Percentiles rank a stretch among this genome's conserved stretches.
These are phyloP conservation scores for Megatriorchis doriae DNA, from an alignment of 2,113 vertebrate genomes.

Conservation along the genomic window DNA sequence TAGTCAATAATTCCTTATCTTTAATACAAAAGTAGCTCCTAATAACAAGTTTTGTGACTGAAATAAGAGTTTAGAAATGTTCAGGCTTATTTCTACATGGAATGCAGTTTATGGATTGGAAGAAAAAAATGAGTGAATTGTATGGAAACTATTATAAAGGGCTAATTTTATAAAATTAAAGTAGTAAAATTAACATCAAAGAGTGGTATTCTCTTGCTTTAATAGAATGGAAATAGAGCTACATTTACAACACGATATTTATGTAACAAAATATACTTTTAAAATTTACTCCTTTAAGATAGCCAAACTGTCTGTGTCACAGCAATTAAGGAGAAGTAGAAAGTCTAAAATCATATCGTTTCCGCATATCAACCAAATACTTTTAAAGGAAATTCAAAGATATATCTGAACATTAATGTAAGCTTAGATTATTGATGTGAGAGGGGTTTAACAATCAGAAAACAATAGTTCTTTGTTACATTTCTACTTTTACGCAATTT, in stretches of 20 bases:
- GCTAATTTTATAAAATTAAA: neutral
- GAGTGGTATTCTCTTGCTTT: neutral
- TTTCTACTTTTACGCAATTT: slow-evolving; percentile 36
- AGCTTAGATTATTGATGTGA: slow-evolving; percentile 9
- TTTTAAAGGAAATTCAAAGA: neutral
- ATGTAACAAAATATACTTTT: neutral
- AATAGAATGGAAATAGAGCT: neutral
- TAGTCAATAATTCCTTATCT: slow-evolving; percentile 31
- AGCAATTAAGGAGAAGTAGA: neutral
- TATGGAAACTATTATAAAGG: neutral
- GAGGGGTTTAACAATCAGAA: slow-evolving; percentile 28
- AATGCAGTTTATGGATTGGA: neutral
- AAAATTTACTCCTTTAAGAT: neutral
- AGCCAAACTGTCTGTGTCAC: neutral
- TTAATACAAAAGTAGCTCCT: slow-evolving; percentile 4
- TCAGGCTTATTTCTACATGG: neutral
- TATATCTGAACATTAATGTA: neutral
- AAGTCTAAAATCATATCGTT: neutral
- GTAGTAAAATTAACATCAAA: neutral
- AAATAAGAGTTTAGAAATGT: neutral
- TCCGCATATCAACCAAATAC: neutral
- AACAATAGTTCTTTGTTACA: slow-evolving; percentile 45
- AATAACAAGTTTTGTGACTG: neutral
- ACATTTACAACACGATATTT: neutral
- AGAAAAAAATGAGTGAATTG: neutral